Evolutionary conservation across 2,888 invertebrate species (phyloP).

Genomic region (Metopia argyrocephala): DNA sequence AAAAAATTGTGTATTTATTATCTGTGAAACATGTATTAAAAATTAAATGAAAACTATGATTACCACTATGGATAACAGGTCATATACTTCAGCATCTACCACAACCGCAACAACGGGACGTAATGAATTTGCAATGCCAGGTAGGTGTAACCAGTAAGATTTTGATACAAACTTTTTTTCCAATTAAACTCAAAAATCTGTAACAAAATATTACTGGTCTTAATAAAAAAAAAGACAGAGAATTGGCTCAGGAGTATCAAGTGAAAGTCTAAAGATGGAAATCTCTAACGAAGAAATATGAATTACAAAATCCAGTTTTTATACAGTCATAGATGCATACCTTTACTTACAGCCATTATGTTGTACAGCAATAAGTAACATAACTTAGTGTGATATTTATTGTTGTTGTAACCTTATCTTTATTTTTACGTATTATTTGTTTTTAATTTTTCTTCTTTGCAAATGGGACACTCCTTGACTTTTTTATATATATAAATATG

Average conservation of each 20-base stretch:
- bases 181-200: too few species aligned
- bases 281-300: too few species aligned
- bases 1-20: constrained; percentile 58
- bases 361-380: background rate
- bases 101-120: constrained; percentile 68
- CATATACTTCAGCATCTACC: constrained; percentile 68
- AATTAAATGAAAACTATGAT: constrained; percentile 72
- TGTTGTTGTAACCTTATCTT: constrained; percentile 27
- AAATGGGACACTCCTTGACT: constrained; percentile 56
- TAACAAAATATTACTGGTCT: too few species aligned
- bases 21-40: constrained; percentile 14
- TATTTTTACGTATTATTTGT: background rate
- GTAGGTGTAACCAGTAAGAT: too few species aligned
- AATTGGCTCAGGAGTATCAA: constrained; percentile 20
- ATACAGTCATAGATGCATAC: background rate
- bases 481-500: background rate
- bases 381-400: background rate
- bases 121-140: constrained; percentile 77
- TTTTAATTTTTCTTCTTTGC: background rate
- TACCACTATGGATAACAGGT: constrained; percentile 78
- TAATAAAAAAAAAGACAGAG: background rate
- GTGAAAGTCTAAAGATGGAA: constrained; percentile 52
- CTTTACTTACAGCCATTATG: constrained; percentile 2
- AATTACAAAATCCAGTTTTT: constrained; percentile 40
- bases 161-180: too few species aligned